A percentile compares a stretch with the other conserved stretches of the same genome.
Conservation (phyloP, 2,888 invertebrate genomes). For the Aspidapion aeneum region DNA sequence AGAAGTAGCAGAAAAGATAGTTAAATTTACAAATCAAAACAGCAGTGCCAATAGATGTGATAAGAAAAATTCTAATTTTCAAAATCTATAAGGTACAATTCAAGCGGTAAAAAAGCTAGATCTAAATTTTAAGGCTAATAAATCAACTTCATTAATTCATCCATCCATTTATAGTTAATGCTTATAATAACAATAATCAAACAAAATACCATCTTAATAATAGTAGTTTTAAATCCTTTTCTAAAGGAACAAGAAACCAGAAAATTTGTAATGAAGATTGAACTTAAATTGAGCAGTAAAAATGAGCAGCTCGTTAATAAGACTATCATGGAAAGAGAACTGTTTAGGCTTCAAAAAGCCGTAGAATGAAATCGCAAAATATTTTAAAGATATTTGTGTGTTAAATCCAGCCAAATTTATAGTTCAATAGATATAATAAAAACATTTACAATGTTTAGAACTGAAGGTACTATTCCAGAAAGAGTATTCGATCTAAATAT, state of each 20-base stretch:
- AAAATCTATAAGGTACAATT: not conserved
- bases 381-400: too few species aligned
- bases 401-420: too few species aligned
- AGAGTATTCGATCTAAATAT: too few species aligned
- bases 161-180: not conserved
- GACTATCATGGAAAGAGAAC: conserved; percentile 16
- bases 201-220: conserved; percentile 6
- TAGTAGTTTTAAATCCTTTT: conserved; percentile 28
- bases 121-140: not conserved
- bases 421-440: too few species aligned
- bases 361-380: not conserved
- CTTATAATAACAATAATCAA: not conserved
- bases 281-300: conserved; percentile 42
- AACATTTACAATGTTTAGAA: too few species aligned
- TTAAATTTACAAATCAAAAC: too few species aligned
- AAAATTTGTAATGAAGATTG: conserved; percentile 43
- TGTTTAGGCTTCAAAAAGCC: not conserved
- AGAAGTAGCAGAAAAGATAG: too few species aligned
- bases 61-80: not conserved
- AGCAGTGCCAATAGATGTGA: too few species aligned
- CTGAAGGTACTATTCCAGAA: too few species aligned
- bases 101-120: not conserved
- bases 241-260: conserved; percentile 41
- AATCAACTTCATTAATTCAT: not conserved
- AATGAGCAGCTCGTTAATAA: conserved; percentile 35